Percentiles rank a stretch among this genome's conserved stretches.
phyloP scores from a whole-genome alignment of 2,113 vertebrate genomes.

The Zapus hudsonius region DNA sequence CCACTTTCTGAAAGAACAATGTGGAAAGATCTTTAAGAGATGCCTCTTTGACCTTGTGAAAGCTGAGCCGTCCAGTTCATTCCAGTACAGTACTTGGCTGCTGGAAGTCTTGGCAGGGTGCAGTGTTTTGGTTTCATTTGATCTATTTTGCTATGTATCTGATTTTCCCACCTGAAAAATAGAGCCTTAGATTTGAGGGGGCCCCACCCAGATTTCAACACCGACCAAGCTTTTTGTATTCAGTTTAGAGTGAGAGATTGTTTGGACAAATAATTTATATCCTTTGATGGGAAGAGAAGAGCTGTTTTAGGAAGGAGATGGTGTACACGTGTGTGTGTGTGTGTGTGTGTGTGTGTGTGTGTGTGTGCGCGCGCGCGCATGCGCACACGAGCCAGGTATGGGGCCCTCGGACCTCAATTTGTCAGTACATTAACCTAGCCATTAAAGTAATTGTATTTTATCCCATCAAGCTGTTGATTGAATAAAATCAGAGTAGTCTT shows the following conservation, averaged over 20 bases:
- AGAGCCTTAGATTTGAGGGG: slow-evolving; percentile 38
- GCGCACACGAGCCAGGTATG: neutral
- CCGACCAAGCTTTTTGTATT: slow-evolving; percentile 54
- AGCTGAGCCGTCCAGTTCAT: neutral
- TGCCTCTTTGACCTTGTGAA: slow-evolving; percentile 9
- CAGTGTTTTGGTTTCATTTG: slow-evolving; percentile 66
- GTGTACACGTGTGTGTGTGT: neutral
- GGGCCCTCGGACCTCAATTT: slow-evolving; percentile 18
- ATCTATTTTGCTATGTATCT: slow-evolving; percentile 19
- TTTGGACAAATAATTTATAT: slow-evolving; percentile 73
- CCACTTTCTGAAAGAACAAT: slow-evolving; percentile 3
- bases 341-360: neutral
- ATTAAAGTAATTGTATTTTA: slow-evolving; percentile 68
- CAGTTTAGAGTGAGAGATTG: slow-evolving; percentile 51
- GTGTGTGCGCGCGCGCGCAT: no score
- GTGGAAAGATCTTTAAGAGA: neutral
- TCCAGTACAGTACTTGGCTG: slow-evolving; percentile 18
- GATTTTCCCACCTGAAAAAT: neutral
- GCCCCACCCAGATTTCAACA: slow-evolving; percentile 61
- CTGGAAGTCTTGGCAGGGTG: slow-evolving; percentile 44
- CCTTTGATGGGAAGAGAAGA: slow-evolving; percentile 60
- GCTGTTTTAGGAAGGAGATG: slow-evolving; percentile 57
- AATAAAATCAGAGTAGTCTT: slow-evolving; percentile 59
- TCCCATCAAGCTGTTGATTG: slow-evolving; percentile 54
- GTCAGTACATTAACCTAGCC: slow-evolving; percentile 53